Percentiles rank a stretch among this genome's conserved stretches.
These are phyloP conservation scores for Loris lydekkerianus DNA, from an alignment of 2,797 vertebrate genomes.

Conservation along the genomic window DNA sequence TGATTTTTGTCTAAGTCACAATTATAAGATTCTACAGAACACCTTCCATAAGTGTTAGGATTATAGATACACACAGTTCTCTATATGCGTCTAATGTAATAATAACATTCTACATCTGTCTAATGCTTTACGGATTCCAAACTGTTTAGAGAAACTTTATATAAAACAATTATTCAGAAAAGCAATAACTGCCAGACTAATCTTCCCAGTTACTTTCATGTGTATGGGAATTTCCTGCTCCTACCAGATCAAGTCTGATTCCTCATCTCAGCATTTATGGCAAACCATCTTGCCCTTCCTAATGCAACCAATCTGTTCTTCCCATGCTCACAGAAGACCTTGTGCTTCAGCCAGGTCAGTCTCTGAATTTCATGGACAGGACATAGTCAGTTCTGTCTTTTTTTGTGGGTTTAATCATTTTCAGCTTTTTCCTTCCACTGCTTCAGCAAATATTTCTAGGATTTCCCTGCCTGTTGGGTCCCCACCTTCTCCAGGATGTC, in stretches of 20 bases:
- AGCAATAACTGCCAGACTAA: constrained; percentile 4
- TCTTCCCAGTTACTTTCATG: not conserved
- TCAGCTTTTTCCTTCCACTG: not conserved
- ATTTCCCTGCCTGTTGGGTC: not conserved
- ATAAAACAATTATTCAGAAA: constrained; percentile 47
- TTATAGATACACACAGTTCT: constrained; percentile 3
- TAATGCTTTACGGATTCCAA: constrained; percentile 36
- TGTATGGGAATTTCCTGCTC: constrained; percentile 19
- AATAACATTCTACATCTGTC: not conserved
- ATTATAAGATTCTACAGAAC: not conserved
- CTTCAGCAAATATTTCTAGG: not conserved
- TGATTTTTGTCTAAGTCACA: not conserved
- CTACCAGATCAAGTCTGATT: not conserved
- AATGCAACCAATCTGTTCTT: not conserved
- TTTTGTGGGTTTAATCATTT: not conserved
- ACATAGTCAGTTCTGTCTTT: not conserved
- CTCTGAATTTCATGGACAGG: not conserved
- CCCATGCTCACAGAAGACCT: not conserved
- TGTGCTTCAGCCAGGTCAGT: not conserved
- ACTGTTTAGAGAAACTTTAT: constrained; percentile 36
- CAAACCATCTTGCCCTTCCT: not conserved
- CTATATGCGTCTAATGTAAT: not conserved
- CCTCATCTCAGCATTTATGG: not conserved
- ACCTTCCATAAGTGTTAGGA: not conserved
- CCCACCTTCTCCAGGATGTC: not conserved